Base-by-base conservation (phyloP, 2,888 invertebrate genomes). In the Lampropteryx suffumata region DNA sequence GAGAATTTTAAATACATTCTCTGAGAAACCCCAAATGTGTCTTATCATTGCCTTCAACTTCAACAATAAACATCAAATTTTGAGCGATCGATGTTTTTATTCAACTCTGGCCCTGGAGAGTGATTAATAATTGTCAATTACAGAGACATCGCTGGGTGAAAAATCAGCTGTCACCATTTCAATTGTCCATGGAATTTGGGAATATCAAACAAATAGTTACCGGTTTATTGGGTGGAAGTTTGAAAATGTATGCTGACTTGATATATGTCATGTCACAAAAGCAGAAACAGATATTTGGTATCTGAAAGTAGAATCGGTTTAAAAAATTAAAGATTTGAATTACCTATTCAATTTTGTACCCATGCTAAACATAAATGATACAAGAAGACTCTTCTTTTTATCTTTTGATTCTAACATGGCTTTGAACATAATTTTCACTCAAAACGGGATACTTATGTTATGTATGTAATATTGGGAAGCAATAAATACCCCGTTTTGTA, bases 111-210 rank as follows among this genome's bases (percentile, higher is more conserved):
- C 57, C 57, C 62, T 7, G 24, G 47, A 35, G 61, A 51, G 59
- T 63, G 61, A 63, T 63, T 55, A 58, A 63, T 63, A 53, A 51
- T 46, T 44, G 44, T 56, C 58, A 58, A 61, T 59, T 59, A 57
- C 39, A 39, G 36, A 24, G 12, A 33, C 30, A 45, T 27, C 27
- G 14, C 17, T 29, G 42, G 46, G 44, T 43, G 45, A 48, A 42
- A 57, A 43, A 52, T 49, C 51, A 48, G 53, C 36, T 55, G 54
- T 56, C 56, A 45, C 37, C 50, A 46, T 50, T 42, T 39, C 43
- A 50, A 58, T 48, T 50, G 40, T 43, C 40, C 8, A 17, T 55
- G 44, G 50, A 50, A 43, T 43, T 36, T 53, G 50, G 43, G 36
- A 35, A 35, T 35, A 24, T 42, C 33, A 39, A 35, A 48, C 12